These are phyloP conservation scores for Isichthys henryi DNA, from an alignment of 2,113 vertebrate genomes.

Conservation along the genomic window DNA sequence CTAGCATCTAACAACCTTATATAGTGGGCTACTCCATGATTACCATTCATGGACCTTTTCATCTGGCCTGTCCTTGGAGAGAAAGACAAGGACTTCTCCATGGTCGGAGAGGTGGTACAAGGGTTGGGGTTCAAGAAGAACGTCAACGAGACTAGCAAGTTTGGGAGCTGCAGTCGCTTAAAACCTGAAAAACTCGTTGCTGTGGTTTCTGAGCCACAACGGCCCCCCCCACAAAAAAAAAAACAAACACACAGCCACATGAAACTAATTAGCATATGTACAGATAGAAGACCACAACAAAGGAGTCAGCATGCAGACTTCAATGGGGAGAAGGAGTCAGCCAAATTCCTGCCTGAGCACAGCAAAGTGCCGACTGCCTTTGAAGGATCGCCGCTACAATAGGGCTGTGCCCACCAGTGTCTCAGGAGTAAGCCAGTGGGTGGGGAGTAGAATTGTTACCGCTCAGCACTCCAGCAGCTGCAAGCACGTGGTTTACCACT, in stretches of 20 bases:
- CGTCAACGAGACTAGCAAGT: neutral
- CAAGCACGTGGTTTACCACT: neutral
- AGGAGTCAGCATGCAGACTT: constrained; percentile 29
- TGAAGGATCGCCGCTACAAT: constrained; percentile 30
- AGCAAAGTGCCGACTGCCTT: constrained; percentile 16
- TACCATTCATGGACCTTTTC: neutral
- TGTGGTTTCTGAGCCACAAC: neutral
- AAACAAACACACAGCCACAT: constrained; percentile 32
- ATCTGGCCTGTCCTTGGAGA: neutral
- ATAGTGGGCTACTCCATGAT: neutral
- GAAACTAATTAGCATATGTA: constrained; percentile 50
- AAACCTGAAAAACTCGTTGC: constrained; percentile 45
- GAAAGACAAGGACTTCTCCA: neutral
- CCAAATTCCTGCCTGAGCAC: constrained; percentile 38
- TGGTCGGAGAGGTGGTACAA: neutral
- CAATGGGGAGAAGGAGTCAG: constrained; percentile 28
- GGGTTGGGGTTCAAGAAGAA: neutral
- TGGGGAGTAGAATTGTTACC: neutral
- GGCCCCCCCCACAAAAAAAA: neutral
- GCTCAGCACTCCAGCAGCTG: neutral
- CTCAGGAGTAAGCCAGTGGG: neutral
- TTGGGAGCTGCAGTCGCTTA: constrained; percentile 14
- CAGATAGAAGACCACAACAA: constrained; percentile 41
- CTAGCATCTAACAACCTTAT: neutral
- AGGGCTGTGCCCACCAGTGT: neutral